These are phyloP conservation scores for Anneissia japonica DNA, from an alignment of 35 echinoderm and acorn worm species.

Conservation along the genomic window DNA sequence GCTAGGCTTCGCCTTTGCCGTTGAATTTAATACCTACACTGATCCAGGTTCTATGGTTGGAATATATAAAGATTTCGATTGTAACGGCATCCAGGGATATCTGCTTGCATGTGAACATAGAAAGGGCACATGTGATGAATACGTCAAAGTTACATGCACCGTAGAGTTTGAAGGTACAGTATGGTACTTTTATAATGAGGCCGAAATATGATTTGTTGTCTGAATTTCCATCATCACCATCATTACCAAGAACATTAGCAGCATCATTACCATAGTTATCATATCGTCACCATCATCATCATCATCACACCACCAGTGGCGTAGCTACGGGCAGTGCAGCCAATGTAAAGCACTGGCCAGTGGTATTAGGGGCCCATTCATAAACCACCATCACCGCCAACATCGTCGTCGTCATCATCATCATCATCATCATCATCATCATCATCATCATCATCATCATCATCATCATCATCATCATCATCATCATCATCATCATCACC, in stretches of 20 bases:
- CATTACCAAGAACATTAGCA: no score
- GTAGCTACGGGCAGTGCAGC: no score
- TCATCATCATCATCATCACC: neutral
- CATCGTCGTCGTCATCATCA: neutral
- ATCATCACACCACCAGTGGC: no score
- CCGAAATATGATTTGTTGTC: no score
- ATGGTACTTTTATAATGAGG: no score
- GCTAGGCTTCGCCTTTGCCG: neutral
- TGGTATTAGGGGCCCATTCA: no score
- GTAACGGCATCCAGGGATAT: neutral
- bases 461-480: neutral
- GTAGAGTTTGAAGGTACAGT: neutral
- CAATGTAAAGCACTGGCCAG: no score
- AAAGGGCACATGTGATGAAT: neutral
- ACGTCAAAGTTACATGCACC: neutral
- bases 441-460: conserved; percentile 4
- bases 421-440: conserved; percentile 3
- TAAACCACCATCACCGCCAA: no score
- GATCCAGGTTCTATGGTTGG: neutral
- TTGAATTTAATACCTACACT: neutral
- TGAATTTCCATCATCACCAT: no score
- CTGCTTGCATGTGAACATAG: neutral
- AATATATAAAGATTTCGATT: neutral
- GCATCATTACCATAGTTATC: no score
- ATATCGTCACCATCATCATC: no score